Evolutionary conservation across 2,113 vertebrate species (phyloP), one percentile per base, ranked within the genome.

Genomic region (Atrichornis clamosus): DNA sequence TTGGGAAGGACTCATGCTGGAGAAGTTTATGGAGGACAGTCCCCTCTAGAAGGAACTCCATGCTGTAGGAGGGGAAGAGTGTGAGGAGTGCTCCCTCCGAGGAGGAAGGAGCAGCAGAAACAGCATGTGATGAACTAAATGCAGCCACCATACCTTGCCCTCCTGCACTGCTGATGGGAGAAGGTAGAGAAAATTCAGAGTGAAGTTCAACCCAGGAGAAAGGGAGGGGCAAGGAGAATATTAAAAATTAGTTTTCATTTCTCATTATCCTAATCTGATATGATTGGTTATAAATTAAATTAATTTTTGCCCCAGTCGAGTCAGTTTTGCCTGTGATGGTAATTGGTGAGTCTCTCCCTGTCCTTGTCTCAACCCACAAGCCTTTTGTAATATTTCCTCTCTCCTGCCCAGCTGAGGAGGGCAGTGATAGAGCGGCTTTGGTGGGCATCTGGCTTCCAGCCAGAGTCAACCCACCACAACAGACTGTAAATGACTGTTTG

Each of bases 31-130:
- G 30, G 32, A 58, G 53, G 6, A 27, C 10, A 13, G 42, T 26
- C 17, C 39, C 17, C 16, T 0, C 0, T 22, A 20, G 28, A 70
- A 52, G 33, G 15, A 5, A 35, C 8, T 39, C 5, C 16, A 19
- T 4, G 8, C 22, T 62, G 42, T 5, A 59, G 33, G 8, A 42
- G 15, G 3, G 11, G 18, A 41, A 41, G 37, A n/a, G 24, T 30
- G 46, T 63, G 28, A 58, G 9, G 12, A 58, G 28, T 33, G 21
- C 4, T 74, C 12, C 24, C 15, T 16, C 18, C 30, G 56, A 33
- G 27, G 19, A 76, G 4, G 27, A 70, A 65, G 41, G 27, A 82
- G 21, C 7, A 17, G 52, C 22, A 86, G 26, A 64, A 28, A n/a
- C n/a, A 62, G 19, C 19, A 22, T 11, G 6, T 41, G 30, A 42